Conservation (phyloP, 1,140 invertebrate genomes). For the Fragariocoptes setiger region DNA sequence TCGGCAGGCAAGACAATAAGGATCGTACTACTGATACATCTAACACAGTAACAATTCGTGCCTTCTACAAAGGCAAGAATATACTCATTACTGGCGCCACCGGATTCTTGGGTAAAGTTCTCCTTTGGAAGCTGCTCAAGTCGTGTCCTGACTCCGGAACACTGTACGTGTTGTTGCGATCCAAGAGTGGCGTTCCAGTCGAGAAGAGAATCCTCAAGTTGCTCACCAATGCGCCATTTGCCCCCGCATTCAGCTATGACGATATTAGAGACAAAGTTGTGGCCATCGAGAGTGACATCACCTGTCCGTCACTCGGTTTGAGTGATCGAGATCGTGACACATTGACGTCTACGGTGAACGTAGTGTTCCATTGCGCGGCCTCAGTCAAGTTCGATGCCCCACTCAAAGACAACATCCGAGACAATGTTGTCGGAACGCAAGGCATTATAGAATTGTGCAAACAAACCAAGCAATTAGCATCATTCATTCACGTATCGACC, state of each 20-base stretch:
- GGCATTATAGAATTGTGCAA: conserved; percentile 24
- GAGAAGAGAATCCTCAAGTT: conserved; percentile 15
- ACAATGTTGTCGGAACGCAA: conserved; percentile 61
- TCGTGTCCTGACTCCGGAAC: conserved; percentile 17
- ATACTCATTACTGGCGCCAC: conserved; percentile 32
- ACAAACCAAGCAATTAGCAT: conserved; percentile 9
- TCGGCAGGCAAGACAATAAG: too few species aligned
- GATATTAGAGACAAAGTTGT: too few species aligned
- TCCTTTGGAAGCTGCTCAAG: conserved; percentile 20
- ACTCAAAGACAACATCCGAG: conserved; percentile 39
- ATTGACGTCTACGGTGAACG: conserved; percentile 36
- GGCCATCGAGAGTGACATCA: conserved; percentile 62
- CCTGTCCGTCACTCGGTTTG: conserved; percentile 53
- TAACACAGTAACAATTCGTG: conserved; percentile 4
- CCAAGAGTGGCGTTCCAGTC: conserved; percentile 15
- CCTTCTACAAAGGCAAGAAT: conserved; percentile 26
- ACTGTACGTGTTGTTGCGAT: conserved; percentile 18
- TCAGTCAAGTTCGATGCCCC: conserved; percentile 96
- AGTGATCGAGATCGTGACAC: conserved; percentile 34
- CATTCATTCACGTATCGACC: conserved; percentile 13
- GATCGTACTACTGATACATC: too few species aligned
- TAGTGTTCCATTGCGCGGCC: conserved; percentile 90
- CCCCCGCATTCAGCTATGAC: too few species aligned
- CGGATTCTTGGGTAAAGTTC: conserved; percentile 36
- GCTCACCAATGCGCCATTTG: conserved; percentile 7